phyloP scores from a whole-genome alignment of 2,797 vertebrate species.

The Petrocephalus schoutedeni region DNA sequence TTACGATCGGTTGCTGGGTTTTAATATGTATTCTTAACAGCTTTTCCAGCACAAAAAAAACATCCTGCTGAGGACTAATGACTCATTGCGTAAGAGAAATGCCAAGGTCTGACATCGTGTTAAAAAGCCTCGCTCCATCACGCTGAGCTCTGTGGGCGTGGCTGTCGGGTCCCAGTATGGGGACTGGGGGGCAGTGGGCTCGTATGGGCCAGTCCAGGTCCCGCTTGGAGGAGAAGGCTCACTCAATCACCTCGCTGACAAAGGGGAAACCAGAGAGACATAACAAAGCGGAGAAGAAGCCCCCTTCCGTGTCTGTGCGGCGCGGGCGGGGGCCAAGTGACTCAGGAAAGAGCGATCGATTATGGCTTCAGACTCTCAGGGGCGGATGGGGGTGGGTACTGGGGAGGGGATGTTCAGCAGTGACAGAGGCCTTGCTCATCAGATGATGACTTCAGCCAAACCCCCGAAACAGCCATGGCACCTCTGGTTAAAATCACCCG shows the following conservation, averaged over 20 bases:
- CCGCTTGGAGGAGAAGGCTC: slow-evolving; percentile 28
- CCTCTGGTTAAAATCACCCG: slow-evolving; percentile 39
- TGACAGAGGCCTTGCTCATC: slow-evolving; percentile 41
- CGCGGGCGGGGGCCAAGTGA: slow-evolving; percentile 42
- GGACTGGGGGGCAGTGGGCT: slow-evolving; percentile 20
- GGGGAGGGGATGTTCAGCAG: slow-evolving; percentile 26
- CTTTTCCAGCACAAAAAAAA: slow-evolving; percentile 43
- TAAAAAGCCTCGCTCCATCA: slow-evolving; percentile 5
- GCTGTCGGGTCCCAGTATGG: slow-evolving; percentile 25
- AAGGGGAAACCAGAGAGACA: not conserved
- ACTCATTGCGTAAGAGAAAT: slow-evolving; percentile 50
- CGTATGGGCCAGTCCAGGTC: slow-evolving; percentile 15
- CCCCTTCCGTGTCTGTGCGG: slow-evolving; percentile 24
- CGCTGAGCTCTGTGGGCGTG: not conserved
- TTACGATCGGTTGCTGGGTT: slow-evolving; percentile 25
- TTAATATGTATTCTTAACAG: slow-evolving; percentile 40
- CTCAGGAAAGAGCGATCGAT: slow-evolving; percentile 43
- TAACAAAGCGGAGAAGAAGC: not conserved
- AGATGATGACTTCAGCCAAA: not conserved
- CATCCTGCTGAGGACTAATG: slow-evolving; percentile 42
- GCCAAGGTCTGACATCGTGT: slow-evolving; percentile 40
- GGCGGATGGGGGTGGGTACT: slow-evolving; percentile 44
- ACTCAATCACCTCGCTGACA: slow-evolving; percentile 35
- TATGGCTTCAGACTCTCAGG: slow-evolving; percentile 36
- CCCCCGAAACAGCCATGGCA: slow-evolving; percentile 34